A percentile compares a stretch with the other conserved stretches of the same genome.
Evolutionary conservation across 2,888 invertebrate genomes (phyloP).

Genomic region (Drosophila picticornis): DNA sequence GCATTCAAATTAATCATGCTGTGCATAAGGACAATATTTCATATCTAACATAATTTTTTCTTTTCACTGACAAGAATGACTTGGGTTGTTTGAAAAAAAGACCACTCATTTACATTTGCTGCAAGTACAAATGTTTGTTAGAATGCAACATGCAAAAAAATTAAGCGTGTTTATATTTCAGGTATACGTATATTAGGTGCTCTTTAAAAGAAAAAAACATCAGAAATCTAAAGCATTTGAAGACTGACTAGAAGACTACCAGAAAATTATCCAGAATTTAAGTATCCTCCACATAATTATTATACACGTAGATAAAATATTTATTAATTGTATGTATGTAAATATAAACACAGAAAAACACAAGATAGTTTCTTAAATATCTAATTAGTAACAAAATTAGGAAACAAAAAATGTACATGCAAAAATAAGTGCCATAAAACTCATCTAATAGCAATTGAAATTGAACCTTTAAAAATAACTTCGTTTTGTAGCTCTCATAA

Average conservation of each 20-base stretch:
- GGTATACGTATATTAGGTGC: not conserved
- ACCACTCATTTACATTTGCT: not conserved
- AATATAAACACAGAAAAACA: not conserved
- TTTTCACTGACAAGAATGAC: slow-evolving; percentile 1
- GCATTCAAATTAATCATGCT: slow-evolving; percentile 48
- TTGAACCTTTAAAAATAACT: not conserved
- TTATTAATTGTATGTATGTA: not conserved
- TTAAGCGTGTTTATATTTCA: not conserved
- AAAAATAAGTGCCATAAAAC: not conserved
- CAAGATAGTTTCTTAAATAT: not conserved
- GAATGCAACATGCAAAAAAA: slow-evolving; percentile 21
- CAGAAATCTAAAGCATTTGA: not conserved
- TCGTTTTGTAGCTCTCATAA: not conserved
- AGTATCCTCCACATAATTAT: not conserved
- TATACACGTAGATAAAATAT: not conserved
- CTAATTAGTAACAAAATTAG: not conserved
- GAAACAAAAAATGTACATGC: slow-evolving; percentile 9
- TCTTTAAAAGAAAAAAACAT: not conserved
- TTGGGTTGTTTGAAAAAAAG: not conserved
- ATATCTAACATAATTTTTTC: slow-evolving; percentile 1
- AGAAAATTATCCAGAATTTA: not conserved
- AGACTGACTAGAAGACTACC: not conserved
- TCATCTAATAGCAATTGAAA: not conserved
- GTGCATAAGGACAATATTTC: slow-evolving; percentile 20
- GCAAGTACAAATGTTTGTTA: not conserved